Evolutionary conservation across 1,140 invertebrate genomes (phyloP), one percentile per base, ranked within the genome.

Genomic region (Cecropterus lyciades): DNA sequence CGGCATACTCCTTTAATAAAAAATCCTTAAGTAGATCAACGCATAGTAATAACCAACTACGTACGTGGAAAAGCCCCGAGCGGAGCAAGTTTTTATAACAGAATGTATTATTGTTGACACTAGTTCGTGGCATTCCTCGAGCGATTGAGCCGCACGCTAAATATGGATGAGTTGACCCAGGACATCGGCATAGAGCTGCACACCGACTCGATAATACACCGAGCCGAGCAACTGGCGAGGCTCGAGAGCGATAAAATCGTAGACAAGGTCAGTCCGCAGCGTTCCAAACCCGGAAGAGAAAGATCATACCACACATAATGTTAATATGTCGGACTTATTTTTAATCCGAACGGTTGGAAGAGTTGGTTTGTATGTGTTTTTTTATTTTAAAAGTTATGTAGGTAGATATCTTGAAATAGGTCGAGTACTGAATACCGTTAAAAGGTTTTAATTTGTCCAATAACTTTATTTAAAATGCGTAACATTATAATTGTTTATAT

Each of bases 161-260:
- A 96, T 77, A 95, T 96, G 94, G 95, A 96, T 80, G 95, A 96
- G 85, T 94, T 96, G 70, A 95, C 96, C 0, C 93, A 95, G 73
- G 96, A 97, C 71, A 93, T 96, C 51, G 96, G 96, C 7, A 94
- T 96, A 13, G 96, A 97, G 81, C 92, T 97, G 20, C 95, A 96
- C 85, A 96, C 96, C 0, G 96, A 97, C 75, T 95, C 95, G 20
- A 91, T 97, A 24, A 85, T 97, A 20, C 93, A 96, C 56, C 90
- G 96, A 14, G 96, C 96, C 8, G 96, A 97, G 84, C 95, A 97
- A 77, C 87, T 97, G 13, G 93, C 95, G 4, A 93, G 96, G 73
- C 92, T 96, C 13, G 96, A 97, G 84, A 95, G 95, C 76, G 96
- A 96, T 83, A 95, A 96, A 84, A 92, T 96, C 48, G 95, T 95